A percentile compares a stretch with the other conserved stretches of the same genome.
phyloP scores from a whole-genome alignment of 2,113 vertebrate genomes.

The Dasyurus viverrinus region DNA sequence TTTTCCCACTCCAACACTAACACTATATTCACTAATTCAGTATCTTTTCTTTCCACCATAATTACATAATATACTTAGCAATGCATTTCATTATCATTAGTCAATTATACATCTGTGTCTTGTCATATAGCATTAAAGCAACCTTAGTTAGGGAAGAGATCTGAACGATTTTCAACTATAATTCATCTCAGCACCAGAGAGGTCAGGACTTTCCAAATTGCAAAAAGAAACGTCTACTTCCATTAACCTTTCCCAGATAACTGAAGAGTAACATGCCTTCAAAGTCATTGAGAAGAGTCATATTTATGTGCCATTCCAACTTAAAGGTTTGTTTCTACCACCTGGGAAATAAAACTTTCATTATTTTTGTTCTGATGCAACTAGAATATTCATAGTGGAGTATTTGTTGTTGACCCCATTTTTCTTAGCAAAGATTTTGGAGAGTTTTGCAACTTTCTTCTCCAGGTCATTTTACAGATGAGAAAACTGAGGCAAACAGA shows the following conservation, averaged over 20 bases:
- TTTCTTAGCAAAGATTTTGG: background rate
- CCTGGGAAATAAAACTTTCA: background rate
- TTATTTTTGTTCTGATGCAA: background rate
- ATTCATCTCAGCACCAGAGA: slow-evolving; percentile 9
- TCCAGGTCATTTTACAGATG: background rate
- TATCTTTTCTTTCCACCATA: background rate
- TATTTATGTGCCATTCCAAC: slow-evolving; percentile 6
- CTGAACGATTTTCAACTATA: slow-evolving; percentile 21
- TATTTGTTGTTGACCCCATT: background rate
- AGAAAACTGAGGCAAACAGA: background rate
- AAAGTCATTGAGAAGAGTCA: background rate
- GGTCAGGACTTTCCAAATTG: slow-evolving; percentile 25
- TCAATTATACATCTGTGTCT: slow-evolving; percentile 25
- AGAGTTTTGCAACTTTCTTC: background rate
- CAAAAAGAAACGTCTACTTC: background rate
- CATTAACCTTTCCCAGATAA: background rate
- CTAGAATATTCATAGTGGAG: slow-evolving; percentile 3
- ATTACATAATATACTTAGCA: background rate
- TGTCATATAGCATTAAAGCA: slow-evolving; percentile 24
- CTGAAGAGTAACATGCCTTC: background rate
- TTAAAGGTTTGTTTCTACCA: background rate
- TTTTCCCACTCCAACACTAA: background rate
- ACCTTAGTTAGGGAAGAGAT: background rate
- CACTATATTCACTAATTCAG: background rate
- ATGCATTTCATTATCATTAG: background rate